phyloP scores from a whole-genome alignment of 2,888 invertebrate species.

The Blastobasis adustella region DNA sequence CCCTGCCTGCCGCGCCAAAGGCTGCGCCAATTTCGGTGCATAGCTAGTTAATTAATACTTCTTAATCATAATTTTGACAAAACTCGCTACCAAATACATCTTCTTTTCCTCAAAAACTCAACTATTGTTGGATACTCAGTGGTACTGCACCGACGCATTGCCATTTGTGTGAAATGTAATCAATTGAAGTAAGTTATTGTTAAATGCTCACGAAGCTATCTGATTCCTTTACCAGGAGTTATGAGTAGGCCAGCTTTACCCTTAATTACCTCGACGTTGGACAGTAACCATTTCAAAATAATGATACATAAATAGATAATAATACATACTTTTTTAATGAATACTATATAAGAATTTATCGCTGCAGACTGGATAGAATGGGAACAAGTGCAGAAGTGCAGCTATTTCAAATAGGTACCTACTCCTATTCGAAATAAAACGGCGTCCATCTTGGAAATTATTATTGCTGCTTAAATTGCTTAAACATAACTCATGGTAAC shows the following conservation, averaged over 20 bases:
- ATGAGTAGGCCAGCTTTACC: background rate
- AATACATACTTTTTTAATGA: too few species aligned
- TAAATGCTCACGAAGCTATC: slow-evolving; percentile 16
- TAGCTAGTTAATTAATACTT: slow-evolving; percentile 32
- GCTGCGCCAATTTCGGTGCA: slow-evolving; percentile 28
- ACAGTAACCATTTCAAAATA: too few species aligned
- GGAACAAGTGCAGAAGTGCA: too few species aligned
- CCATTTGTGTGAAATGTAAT: slow-evolving; percentile 33
- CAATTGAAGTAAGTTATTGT: too few species aligned
- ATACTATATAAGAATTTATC: too few species aligned
- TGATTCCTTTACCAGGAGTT: slow-evolving; percentile 1
- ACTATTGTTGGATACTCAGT: slow-evolving; percentile 39
- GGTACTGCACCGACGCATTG: slow-evolving; percentile 46
- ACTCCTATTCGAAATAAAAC: too few species aligned
- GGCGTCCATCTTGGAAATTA: background rate
- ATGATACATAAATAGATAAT: too few species aligned
- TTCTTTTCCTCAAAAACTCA: slow-evolving; percentile 34
- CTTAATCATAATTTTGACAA: slow-evolving; percentile 1
- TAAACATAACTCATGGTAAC: background rate
- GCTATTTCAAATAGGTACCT: too few species aligned
- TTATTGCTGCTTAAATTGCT: background rate
- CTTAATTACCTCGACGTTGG: background rate
- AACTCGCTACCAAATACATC: slow-evolving; percentile 38
- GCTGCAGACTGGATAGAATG: too few species aligned
- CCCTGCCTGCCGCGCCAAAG: too few species aligned